phyloP scores from a whole-genome alignment of 2,888 invertebrate genomes.

The Chaitophorus viminalis region DNA sequence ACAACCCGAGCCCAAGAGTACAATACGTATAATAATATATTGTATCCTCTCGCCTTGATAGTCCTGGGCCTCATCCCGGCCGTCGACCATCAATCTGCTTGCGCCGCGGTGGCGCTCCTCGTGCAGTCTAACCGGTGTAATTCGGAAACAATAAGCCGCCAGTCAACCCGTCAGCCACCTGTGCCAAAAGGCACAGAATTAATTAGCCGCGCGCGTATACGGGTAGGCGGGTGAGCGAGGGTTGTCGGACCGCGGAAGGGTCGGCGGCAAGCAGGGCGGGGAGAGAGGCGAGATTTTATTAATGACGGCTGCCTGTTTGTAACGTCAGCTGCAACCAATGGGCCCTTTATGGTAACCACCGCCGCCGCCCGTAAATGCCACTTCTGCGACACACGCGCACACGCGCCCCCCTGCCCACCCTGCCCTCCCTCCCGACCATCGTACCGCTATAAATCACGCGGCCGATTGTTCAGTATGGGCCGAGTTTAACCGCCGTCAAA shows the following conservation, averaged over 20 bases:
- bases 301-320: conserved; percentile 60
- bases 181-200: conserved; percentile 54
- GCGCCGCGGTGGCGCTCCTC: not conserved
- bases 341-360: conserved; percentile 58
- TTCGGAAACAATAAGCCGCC: conserved; percentile 42
- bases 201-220: conserved; percentile 16
- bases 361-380: conserved; percentile 54
- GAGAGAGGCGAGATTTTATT: conserved; percentile 46
- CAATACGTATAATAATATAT: not conserved
- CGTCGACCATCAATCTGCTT: not conserved
- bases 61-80: not conserved
- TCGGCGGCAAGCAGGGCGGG: not conserved
- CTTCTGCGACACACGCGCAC: conserved; percentile 51
- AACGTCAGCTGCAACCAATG: conserved; percentile 62
- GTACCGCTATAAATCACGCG: conserved; percentile 47
- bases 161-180: conserved; percentile 57
- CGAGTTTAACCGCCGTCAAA: not conserved
- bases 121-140: conserved; percentile 11
- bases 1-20: not conserved
- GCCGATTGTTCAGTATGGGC: conserved; percentile 43
- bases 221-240: not conserved
- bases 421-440: not conserved
- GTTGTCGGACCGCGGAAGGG: not conserved
- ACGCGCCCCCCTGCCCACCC: not conserved
- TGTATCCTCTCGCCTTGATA: too few species aligned